Percentiles rank a stretch among this genome's conserved stretches.
These are phyloP conservation scores for Pangasianodon hypophthalmus DNA, from an alignment of 2,113 vertebrate genomes.

Conservation along the genomic window DNA sequence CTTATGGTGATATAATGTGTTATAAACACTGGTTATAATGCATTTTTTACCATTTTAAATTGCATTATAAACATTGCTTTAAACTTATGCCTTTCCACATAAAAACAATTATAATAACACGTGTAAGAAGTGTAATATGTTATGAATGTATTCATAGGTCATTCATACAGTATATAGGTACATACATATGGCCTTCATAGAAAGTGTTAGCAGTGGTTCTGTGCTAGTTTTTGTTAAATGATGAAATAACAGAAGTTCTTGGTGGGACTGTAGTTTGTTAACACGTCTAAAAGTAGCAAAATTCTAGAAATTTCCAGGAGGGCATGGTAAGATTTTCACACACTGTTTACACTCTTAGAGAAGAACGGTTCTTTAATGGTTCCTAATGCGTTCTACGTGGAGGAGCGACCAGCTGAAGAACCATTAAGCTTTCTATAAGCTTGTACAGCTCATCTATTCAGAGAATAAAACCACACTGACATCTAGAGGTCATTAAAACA, in stretches of 20 bases:
- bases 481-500: slow-evolving; percentile 53
- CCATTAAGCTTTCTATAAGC: background rate
- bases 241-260: background rate
- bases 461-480: slow-evolving; percentile 43
- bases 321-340: background rate
- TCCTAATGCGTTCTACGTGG: background rate
- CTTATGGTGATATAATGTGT: background rate
- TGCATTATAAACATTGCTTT: background rate
- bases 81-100: background rate
- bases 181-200: background rate
- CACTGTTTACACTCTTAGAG: background rate
- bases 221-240: background rate
- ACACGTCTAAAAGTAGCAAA: background rate
- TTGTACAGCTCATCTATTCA: background rate
- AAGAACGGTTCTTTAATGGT: background rate
- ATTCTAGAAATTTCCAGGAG: background rate
- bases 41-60: background rate
- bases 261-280: background rate
- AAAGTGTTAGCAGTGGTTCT: background rate
- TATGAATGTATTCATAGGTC: background rate
- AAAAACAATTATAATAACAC: background rate
- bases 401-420: background rate
- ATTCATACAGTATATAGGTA: background rate
- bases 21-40: background rate
- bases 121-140: background rate